Conservation (phyloP, 2,888 invertebrate genomes). For the Lithophane socia region DNA sequence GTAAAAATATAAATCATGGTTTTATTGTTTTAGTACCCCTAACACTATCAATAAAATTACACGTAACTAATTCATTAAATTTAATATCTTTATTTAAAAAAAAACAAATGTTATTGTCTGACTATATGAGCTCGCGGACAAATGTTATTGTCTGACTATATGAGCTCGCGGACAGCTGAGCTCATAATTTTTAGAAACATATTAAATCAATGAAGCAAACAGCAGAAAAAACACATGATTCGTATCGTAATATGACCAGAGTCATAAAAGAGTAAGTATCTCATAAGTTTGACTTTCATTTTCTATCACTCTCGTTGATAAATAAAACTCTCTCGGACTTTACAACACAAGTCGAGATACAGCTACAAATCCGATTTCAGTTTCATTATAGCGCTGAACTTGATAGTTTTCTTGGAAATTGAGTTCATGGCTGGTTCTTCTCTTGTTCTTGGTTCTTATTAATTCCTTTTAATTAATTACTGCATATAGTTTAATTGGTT, state of each 20-base stretch:
- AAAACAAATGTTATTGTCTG: neutral
- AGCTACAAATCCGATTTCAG: constrained; percentile 14
- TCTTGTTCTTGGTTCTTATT: no score
- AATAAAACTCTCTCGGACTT: constrained; percentile 26
- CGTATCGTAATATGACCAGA: constrained; percentile 9
- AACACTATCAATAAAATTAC: constrained; percentile 43
- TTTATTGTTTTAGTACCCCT: constrained; percentile 71
- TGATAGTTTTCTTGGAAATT: neutral
- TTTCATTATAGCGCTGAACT: neutral
- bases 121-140: neutral
- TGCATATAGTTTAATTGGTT: neutral
- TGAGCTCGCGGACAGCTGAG: neutral
- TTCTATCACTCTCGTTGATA: constrained; percentile 32
- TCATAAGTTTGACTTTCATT: constrained; percentile 26
- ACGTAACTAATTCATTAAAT: neutral
- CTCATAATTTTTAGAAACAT: neutral
- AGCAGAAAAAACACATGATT: constrained; percentile 3
- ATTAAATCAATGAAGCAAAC: neutral
- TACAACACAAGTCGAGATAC: neutral
- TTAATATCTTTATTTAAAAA: neutral
- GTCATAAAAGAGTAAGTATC: constrained; percentile 21
- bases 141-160: neutral
- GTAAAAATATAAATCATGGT: constrained; percentile 77
- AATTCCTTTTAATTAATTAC: neutral
- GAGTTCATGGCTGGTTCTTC: no score